phyloP scores from a whole-genome alignment of 1,140 invertebrate species.

The Bombus confusus region DNA sequence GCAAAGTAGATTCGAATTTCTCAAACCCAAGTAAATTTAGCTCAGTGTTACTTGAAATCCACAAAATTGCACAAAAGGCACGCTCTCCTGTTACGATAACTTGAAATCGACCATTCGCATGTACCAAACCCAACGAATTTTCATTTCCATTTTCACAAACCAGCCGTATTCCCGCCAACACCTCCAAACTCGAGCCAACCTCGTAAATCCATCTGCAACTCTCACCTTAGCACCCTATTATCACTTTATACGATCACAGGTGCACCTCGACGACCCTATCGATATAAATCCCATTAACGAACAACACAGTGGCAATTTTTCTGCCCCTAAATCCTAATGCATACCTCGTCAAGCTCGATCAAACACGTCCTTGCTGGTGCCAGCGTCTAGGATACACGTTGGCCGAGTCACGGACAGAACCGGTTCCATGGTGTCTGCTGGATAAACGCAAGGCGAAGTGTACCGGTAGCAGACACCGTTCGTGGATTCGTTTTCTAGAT shows the following conservation, averaged over 20 bases:
- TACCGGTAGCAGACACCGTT: conserved; percentile 21
- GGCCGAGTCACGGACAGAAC: conserved; percentile 22
- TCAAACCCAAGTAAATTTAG: too few relatives aligned
- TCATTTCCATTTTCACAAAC: too few relatives aligned
- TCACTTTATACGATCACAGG: neutral
- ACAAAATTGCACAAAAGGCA: too few relatives aligned
- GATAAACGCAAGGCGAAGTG: conserved; percentile 31
- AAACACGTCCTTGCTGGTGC: conserved; percentile 58
- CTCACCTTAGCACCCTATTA: neutral
- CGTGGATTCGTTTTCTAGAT: conserved; percentile 24
- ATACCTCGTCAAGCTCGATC: conserved; percentile 57
- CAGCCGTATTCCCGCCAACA: too few relatives aligned
- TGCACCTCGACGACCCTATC: neutral
- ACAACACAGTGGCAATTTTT: neutral
- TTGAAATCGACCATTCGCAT: too few relatives aligned
- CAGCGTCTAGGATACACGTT: conserved; percentile 22
- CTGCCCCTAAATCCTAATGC: neutral
- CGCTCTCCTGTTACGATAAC: too few relatives aligned
- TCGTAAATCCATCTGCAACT: neutral
- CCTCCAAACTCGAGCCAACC: neutral
- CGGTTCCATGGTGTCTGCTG: conserved; percentile 48
- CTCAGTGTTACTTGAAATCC: too few relatives aligned
- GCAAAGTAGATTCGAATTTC: too few relatives aligned
- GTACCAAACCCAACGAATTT: too few relatives aligned
- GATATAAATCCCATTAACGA: neutral